These are phyloP conservation scores for Laodelphax striatellus DNA, from an alignment of 1,140 invertebrate genomes.

Conservation along the genomic window DNA sequence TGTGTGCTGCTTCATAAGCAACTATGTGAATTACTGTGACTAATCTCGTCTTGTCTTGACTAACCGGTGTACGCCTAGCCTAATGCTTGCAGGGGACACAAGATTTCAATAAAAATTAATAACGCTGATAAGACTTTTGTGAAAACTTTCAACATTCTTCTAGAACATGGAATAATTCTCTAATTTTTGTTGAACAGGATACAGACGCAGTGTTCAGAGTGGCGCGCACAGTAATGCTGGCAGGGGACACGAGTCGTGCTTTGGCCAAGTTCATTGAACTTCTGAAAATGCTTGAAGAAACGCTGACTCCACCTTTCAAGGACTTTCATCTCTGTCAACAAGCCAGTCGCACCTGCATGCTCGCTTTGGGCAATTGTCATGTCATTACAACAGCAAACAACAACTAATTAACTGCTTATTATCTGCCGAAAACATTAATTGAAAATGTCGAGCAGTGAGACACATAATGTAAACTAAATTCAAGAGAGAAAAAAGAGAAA, in stretches of 20 bases:
- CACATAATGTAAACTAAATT: too few species aligned
- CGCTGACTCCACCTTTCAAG: constrained; percentile 58
- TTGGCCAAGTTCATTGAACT: constrained; percentile 55
- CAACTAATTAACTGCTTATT: too few species aligned
- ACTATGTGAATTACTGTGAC: too few species aligned
- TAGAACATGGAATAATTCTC: neutral
- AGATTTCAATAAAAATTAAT: too few species aligned
- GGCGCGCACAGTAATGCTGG: constrained; percentile 48
- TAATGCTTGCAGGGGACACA: too few species aligned
- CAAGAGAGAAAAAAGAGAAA: too few species aligned
- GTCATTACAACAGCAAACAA: too few species aligned
- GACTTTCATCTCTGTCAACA: constrained; percentile 77
- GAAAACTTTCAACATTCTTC: neutral
- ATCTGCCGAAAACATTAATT: too few species aligned
- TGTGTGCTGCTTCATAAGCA: too few species aligned
- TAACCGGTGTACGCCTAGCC: too few species aligned
- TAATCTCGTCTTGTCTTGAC: too few species aligned
- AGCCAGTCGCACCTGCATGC: constrained; percentile 57
- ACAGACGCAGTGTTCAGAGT: constrained; percentile 57
- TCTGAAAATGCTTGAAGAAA: constrained; percentile 53
- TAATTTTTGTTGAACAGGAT: constrained; percentile 44
- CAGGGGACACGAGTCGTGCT: constrained; percentile 48
- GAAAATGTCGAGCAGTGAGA: too few species aligned
- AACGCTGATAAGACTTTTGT: neutral
- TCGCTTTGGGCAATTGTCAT: constrained; percentile 48